Evolutionary conservation across 2,113 vertebrate species (phyloP), one percentile per base, ranked within the genome.

Genomic region (Conger conger): DNA sequence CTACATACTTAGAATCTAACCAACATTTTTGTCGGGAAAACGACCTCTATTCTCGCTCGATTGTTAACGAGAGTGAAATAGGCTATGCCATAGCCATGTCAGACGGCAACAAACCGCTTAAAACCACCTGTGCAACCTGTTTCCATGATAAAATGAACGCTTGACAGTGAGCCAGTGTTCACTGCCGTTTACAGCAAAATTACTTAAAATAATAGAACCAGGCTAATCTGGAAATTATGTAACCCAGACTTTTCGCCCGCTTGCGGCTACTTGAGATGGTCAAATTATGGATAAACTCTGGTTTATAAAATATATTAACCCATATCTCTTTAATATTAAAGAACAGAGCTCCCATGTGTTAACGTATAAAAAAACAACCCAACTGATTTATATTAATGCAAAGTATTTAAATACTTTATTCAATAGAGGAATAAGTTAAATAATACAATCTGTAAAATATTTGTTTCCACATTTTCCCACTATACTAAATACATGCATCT

Each of bases 401-500:
- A 78, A 33, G 50, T 82, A 82, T 83, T 37, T 83, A 83, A 33
- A 83, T 83, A 83, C 60, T 68, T 83, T 42, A n/a, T 83, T 83
- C 68, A 76, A 83, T 83, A 83, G 57, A 83, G 36, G 30, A 36
- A 82, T 60, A 23, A 54, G 53, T 82, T 82, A 82, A 82, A 83
- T 83, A 68, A 83, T 80, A 80, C 42, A 17, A 79, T 68, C 37
- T 76, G 82, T 63, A 27, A 83, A 36, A 42, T 40, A 36, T 60
- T 36, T 16, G 54, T 42, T 42, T 83, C 23, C 35, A n/a, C 57
- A 15, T 73, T 73, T 73, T 73, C 76, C 11, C 36, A 36, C 20
- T 37, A 63, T 84, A 53, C 68, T 87, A 5, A 83, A 50, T 76
- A n/a, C n/a, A n/a, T n/a, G n/a, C n/a, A 84, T 76, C 50, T 87